Conservation (phyloP, 1,140 invertebrate species). For the Drosophila leontia region DNA sequence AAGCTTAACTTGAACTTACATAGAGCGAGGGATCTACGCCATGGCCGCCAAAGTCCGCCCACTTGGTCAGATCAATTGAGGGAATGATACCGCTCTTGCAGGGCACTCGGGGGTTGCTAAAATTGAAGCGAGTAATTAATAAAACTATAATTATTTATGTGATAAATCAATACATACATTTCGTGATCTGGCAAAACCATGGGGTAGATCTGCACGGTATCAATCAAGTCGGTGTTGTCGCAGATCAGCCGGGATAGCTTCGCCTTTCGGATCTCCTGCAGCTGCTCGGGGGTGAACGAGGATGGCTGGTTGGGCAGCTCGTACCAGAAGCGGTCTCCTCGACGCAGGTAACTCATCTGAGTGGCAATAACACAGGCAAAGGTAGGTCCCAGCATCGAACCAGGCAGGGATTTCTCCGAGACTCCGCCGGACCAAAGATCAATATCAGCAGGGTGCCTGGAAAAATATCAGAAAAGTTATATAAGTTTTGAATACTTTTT, state of each 20-base stretch:
- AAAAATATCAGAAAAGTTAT: neutral
- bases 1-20: constrained; percentile 85
- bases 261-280: constrained; percentile 95
- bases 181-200: constrained; percentile 96
- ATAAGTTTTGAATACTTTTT: neutral
- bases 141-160: neutral
- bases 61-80: constrained; percentile 93
- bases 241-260: constrained; percentile 95
- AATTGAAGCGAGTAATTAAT: neutral
- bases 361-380: constrained; percentile 98
- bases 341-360: constrained; percentile 95
- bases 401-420: constrained; percentile 93
- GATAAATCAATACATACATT: constrained; percentile 88
- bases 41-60: constrained; percentile 89
- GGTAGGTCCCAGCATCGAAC: constrained; percentile 96
- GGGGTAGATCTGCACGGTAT: constrained; percentile 96
- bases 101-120: constrained; percentile 94
- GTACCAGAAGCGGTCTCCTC: constrained; percentile 98
- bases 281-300: constrained; percentile 95
- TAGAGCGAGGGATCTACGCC: constrained; percentile 87
- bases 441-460: constrained; percentile 92
- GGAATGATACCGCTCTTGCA: constrained; percentile 94
- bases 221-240: constrained; percentile 97
- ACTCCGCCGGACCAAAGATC: constrained; percentile 97
- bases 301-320: constrained; percentile 96